phyloP scores from a whole-genome alignment of 2,797 vertebrate genomes.

The Sternarchorhynchus goeldii region DNA sequence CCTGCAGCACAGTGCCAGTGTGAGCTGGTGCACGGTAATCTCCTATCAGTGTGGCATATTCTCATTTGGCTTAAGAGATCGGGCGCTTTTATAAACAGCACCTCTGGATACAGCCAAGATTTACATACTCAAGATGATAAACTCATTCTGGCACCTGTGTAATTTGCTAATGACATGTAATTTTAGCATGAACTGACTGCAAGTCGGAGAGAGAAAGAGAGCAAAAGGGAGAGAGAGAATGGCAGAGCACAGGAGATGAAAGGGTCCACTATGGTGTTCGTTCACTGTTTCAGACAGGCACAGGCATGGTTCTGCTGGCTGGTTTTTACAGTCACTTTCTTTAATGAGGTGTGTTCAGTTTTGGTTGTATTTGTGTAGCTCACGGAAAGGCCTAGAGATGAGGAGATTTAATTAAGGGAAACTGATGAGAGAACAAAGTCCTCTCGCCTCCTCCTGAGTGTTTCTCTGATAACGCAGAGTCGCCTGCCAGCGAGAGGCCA shows the following conservation, averaged over 20 bases:
- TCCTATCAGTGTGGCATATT: constrained; percentile 78
- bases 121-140: constrained; percentile 81
- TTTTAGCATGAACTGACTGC: constrained; percentile 71
- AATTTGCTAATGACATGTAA: constrained; percentile 83
- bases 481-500: constrained; percentile 72
- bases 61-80: constrained; percentile 83
- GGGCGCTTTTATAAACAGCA: constrained; percentile 79
- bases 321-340: constrained; percentile 69
- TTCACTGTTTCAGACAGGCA: constrained; percentile 27
- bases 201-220: constrained; percentile 40
- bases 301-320: constrained; percentile 41
- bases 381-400: constrained; percentile 73
- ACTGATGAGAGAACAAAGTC: constrained; percentile 78
- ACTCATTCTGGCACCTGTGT: constrained; percentile 84
- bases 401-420: constrained; percentile 80
- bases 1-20: constrained; percentile 68
- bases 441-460: constrained; percentile 68
- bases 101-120: constrained; percentile 82
- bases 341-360: constrained; percentile 78
- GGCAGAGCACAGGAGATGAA: constrained; percentile 56
- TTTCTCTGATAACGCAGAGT: constrained; percentile 76
- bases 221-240: constrained; percentile 42
- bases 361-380: constrained; percentile 76
- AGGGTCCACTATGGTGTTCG: constrained; percentile 59
- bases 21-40: constrained; percentile 78